Evolutionary conservation across 2,888 invertebrate species (phyloP).

Genomic region (Empis livida): DNA sequence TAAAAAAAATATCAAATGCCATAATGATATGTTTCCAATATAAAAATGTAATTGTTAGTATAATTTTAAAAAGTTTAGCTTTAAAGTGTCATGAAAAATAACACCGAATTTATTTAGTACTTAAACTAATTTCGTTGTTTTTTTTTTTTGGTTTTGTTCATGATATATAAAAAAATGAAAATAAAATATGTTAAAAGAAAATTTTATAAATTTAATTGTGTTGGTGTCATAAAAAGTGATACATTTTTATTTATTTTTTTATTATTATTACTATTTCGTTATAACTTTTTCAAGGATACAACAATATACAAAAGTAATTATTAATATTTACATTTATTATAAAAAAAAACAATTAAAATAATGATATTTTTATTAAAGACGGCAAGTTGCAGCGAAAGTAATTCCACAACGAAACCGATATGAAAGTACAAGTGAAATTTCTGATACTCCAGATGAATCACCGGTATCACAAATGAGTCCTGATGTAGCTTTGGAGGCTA

Average conservation of each 20-base stretch:
- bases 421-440: slow-evolving; percentile 14
- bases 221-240: neutral
- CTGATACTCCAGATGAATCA: slow-evolving; percentile 21
- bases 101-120: too few species aligned
- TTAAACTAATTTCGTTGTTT: too few species aligned
- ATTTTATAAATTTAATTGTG: neutral
- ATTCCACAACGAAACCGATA: slow-evolving; percentile 7
- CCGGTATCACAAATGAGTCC: slow-evolving; percentile 16
- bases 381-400: slow-evolving; percentile 3
- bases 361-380: slow-evolving; percentile 5
- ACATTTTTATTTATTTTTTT: too few species aligned
- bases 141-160: too few species aligned
- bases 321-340: slow-evolving; percentile 5
- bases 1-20: too few species aligned
- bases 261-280: slow-evolving; percentile 12
- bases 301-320: slow-evolving; percentile 13
- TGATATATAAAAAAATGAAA: too few species aligned
- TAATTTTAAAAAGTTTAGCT: too few species aligned
- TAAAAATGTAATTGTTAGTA: too few species aligned
- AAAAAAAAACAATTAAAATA: slow-evolving; percentile 6
- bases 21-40: too few species aligned
- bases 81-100: too few species aligned
- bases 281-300: slow-evolving; percentile 5
- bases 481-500: slow-evolving; percentile 30
- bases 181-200: too few species aligned